These are phyloP conservation scores for Opisthograptis luteolata DNA, from an alignment of 2,888 invertebrate species.

Conservation along the genomic window DNA sequence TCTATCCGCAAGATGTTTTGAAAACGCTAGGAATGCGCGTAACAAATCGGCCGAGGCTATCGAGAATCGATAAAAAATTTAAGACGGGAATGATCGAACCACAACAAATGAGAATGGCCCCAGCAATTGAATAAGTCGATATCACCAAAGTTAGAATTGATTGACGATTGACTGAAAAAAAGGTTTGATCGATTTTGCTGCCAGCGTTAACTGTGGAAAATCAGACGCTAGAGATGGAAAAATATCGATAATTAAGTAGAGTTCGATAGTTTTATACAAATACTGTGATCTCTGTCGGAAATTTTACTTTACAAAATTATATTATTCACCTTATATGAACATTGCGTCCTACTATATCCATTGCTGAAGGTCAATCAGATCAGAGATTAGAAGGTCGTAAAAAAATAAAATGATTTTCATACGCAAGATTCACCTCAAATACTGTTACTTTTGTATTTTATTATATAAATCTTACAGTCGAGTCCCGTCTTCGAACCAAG, in stretches of 20 bases:
- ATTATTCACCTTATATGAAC: too few relatives aligned
- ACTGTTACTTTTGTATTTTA: too few relatives aligned
- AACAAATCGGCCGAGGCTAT: constrained; percentile 69
- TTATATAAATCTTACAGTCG: too few relatives aligned
- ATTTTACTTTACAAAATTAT: too few relatives aligned
- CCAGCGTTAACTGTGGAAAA: constrained; percentile 56
- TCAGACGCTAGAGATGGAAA: constrained; percentile 43
- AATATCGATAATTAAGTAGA: constrained; percentile 23
- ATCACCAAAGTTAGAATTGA: constrained; percentile 79
- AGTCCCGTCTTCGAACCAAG: too few relatives aligned
- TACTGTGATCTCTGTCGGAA: too few relatives aligned
- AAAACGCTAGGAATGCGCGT: constrained; percentile 75
- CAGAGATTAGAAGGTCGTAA: too few relatives aligned
- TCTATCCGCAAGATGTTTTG: constrained; percentile 56
- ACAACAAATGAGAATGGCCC: constrained; percentile 72
- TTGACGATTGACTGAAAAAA: constrained; percentile 75
- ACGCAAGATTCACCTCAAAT: too few relatives aligned
- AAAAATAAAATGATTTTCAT: too few relatives aligned
- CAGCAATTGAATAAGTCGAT: constrained; percentile 81
- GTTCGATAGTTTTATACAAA: too few relatives aligned
- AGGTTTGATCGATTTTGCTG: constrained; percentile 66
- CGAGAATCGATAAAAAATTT: constrained; percentile 59
- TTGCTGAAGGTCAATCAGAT: too few relatives aligned
- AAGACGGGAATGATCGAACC: constrained; percentile 74
- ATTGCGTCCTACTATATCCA: too few relatives aligned